A percentile compares a stretch with the other conserved stretches of the same genome.
Evolutionary conservation across 2,888 invertebrate genomes (phyloP).

Genomic region (Dasypogon diadema): DNA sequence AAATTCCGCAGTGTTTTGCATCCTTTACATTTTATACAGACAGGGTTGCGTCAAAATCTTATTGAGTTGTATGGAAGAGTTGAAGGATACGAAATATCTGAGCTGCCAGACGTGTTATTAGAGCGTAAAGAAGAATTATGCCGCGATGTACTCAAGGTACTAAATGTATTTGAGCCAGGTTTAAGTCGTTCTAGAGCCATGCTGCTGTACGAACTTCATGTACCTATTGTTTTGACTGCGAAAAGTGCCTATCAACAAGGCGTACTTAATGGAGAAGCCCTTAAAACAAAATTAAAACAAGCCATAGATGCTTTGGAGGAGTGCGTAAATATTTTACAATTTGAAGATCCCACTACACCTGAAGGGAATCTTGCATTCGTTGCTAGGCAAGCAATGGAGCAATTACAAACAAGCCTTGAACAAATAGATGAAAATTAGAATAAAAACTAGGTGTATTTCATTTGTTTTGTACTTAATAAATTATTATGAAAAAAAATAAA

Average conservation of each 20-base stretch:
- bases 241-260: slow-evolving; percentile 75
- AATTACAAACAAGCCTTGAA: slow-evolving; percentile 63
- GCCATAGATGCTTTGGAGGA: slow-evolving; percentile 75
- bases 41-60: slow-evolving; percentile 76
- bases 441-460: no score
- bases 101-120: slow-evolving; percentile 79
- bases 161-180: slow-evolving; percentile 83
- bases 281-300: slow-evolving; percentile 75
- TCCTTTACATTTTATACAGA: slow-evolving; percentile 80
- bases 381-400: slow-evolving; percentile 63
- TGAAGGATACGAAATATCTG: slow-evolving; percentile 77
- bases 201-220: slow-evolving; percentile 84
- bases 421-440: slow-evolving; percentile 11
- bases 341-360: slow-evolving; percentile 72
- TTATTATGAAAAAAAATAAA: no score
- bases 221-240: slow-evolving; percentile 79
- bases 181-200: slow-evolving; percentile 82
- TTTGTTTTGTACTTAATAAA: no score
- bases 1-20: slow-evolving; percentile 80
- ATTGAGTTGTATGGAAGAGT: slow-evolving; percentile 84
- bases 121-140: slow-evolving; percentile 83
- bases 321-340: slow-evolving; percentile 74
- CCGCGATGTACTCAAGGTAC: slow-evolving; percentile 74
- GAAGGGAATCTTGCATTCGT: slow-evolving; percentile 65
- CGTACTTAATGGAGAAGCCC: slow-evolving; percentile 71